Base-by-base conservation (phyloP, 1,140 invertebrate genomes). In the Caenorhabditis remanei region DNA sequence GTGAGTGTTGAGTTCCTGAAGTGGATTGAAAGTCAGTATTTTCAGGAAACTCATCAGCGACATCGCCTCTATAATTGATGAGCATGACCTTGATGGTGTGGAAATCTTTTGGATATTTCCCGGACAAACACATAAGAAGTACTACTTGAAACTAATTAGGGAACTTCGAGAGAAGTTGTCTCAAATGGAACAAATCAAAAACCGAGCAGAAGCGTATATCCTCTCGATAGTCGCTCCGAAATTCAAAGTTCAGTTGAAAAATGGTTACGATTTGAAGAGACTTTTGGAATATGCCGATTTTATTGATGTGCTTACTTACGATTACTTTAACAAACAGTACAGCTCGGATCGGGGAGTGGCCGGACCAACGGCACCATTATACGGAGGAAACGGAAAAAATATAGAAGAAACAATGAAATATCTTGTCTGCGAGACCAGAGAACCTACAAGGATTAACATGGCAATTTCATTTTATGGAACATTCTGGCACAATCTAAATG, bases 31-130 rank as follows among this genome's bases (percentile, higher is more conserved):
- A 2, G 24, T 63, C 32, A 40, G 7, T 58, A 58, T 58, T 58
- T 63, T 63, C 24, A 63, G 61, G 32, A 63, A 0, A 61, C 90
- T 86, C 24, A 89, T 91, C 50, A 67, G 89, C 8, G 32, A n/a
- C 5, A 87, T 89, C n/a, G n/a, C 85, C 14, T 19, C 50, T 14
- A 48, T 90, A 13, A 87, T 90, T 71, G 24, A 86, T 32, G 14
- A 83, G 9, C 83, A 84, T 46, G 58, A 65, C 7, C 41, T 90
- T 14, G 89, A 90, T 83, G 89, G 89, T 32, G 88, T 90, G 8
- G 89, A 90, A 41, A 53, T 90, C 24, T 90, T 90, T 63, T 90
- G 89, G 89, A 96, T 97, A 92, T 97, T 96, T 92, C 96, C 96
- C 16, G 94, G 94, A 92, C 90, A 93, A 93, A 89, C 94, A 94